These are phyloP conservation scores for Protonibea diacanthus DNA, from an alignment of 2,797 vertebrate genomes.

Conservation along the genomic window DNA sequence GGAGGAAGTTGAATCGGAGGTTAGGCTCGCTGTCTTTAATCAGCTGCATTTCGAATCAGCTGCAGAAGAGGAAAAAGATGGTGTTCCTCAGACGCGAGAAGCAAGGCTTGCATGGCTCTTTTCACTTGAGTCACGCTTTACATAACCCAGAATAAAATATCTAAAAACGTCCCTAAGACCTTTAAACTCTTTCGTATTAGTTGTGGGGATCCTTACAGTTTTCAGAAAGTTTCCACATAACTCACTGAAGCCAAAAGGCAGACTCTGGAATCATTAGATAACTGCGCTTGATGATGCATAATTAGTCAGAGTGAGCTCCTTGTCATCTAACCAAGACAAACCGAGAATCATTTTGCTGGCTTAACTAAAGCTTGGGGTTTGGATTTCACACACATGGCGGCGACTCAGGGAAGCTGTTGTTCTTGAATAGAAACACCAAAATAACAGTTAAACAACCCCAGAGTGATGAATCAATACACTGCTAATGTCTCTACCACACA, in stretches of 20 bases:
- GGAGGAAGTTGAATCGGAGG: not conserved
- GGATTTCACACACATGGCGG: not conserved
- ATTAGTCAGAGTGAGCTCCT: conserved; percentile 6
- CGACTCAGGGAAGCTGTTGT: not conserved
- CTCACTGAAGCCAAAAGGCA: conserved; percentile 6
- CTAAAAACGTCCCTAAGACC: conserved; percentile 8
- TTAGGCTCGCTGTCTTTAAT: conserved; percentile 2
- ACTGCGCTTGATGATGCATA: conserved; percentile 5
- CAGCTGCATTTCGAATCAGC: not conserved
- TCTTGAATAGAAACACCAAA: not conserved
- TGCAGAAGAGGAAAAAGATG: not conserved
- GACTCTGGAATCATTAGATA: conserved; percentile 5
- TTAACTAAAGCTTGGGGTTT: not conserved
- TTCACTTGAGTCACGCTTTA: conserved; percentile 27
- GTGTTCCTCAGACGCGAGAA: conserved; percentile 16
- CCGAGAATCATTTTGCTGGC: not conserved
- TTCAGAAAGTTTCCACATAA: conserved; percentile 22
- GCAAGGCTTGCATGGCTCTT: not conserved
- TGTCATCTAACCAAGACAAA: conserved; percentile 5
- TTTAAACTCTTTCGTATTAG: conserved; percentile 36
- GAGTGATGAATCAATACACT: not conserved
- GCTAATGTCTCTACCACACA: not conserved
- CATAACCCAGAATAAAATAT: conserved; percentile 41
- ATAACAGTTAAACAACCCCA: not conserved
- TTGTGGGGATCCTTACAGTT: not conserved